Conservation (phyloP, 2,888 invertebrate genomes). For the Sepioteuthis lessoniana region DNA sequence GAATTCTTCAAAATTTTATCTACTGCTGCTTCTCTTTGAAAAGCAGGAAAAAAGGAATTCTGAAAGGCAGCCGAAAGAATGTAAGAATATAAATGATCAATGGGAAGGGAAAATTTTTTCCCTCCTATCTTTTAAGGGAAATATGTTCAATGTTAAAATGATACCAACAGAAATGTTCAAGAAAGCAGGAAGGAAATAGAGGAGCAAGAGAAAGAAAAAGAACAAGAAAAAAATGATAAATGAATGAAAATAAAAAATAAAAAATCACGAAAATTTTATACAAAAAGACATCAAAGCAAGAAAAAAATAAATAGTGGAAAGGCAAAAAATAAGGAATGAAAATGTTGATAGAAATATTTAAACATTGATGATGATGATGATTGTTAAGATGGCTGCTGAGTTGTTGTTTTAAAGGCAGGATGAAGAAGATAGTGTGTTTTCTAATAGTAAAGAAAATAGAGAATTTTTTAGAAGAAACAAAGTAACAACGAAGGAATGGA, state of each 20-base stretch:
- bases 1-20: conserved; percentile 33
- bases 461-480: too few species aligned
- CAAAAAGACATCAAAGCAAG: too few species aligned
- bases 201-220: too few species aligned
- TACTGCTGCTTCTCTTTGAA: background rate
- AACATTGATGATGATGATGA: background rate
- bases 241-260: too few species aligned
- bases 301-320: too few species aligned
- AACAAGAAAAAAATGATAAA: too few species aligned
- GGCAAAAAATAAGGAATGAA: too few species aligned
- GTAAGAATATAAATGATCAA: background rate
- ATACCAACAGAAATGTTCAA: background rate
- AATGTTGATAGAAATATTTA: background rate
- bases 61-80: background rate
- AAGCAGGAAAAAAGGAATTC: background rate
- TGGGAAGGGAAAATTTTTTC: background rate
- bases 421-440: background rate
- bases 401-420: background rate
- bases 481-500: too few species aligned
- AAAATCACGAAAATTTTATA: too few species aligned
- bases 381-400: too few species aligned
- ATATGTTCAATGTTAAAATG: conserved; percentile 2
- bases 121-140: background rate
- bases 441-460: background rate
- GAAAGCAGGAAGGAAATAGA: background rate